Base-by-base conservation (phyloP, 2,113 vertebrate genomes). In the Danio rerio region DNA sequence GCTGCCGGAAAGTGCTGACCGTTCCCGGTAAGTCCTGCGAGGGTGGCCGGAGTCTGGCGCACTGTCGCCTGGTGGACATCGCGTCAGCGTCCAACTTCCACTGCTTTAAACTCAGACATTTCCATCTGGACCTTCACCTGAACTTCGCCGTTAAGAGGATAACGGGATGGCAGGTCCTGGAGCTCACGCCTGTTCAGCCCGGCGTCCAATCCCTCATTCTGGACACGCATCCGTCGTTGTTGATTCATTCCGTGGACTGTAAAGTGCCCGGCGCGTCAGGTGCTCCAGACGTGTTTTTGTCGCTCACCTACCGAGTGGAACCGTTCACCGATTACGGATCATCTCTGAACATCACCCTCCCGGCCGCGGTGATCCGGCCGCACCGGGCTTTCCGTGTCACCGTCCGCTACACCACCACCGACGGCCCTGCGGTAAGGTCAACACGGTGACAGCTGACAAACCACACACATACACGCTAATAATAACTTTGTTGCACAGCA, bases 291-390 rank as follows among this genome's bases (percentile, higher is more conserved):
- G 83, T 87, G 31, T 83, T 90, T 5, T 40, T 87, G 18, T 91
- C 92, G 63, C 95, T 97, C 7, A 93, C 91, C 0, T 93, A 93
- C 87, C 91, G 95, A 16, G 87, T 97, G 12, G 96, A 97, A 79
- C 95, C 96, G 0, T 97, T 98, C 90, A 95, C 96, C 0, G 96
- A 97, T 86, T 99, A 97, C 8, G 97, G 97, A 58, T 96, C 96
- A 0, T 93, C 96, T 0, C 96, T 97, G 69, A 95, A 91, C 75
- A 92, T 98, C 90, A 93, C 92, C 43, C 92, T 98, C 87, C 96
- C 96, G 0, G 81, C 93, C 0, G 88, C 90, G 0, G 82, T 81
- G 0, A 88, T 94, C 52, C 92, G 88, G 68, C 92, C 91, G 0
- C 95, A 94, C 75, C 92, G 92, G 73, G 92, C 91, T 84, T 93